Percentiles rank a stretch among this genome's conserved stretches.
phyloP scores from a whole-genome alignment of 2,113 vertebrate species.

The Lophotis ruficrista region DNA sequence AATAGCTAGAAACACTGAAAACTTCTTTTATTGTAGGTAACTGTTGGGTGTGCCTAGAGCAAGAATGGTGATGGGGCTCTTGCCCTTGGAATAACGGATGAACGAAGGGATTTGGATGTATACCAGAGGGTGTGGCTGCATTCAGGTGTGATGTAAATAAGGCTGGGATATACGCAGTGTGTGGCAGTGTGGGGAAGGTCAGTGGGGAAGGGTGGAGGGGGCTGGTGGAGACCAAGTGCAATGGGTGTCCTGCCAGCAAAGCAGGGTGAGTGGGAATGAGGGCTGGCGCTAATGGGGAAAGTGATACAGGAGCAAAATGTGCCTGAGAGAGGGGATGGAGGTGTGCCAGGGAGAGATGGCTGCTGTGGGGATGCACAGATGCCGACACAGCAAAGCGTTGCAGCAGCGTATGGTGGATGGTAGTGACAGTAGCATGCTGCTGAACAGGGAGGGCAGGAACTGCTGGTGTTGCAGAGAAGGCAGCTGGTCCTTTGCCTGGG shows the following conservation, averaged over 20 bases:
- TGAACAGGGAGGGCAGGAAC: slow-evolving; percentile 72
- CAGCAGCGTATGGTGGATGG: slow-evolving; percentile 85
- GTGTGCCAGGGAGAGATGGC: slow-evolving; percentile 77
- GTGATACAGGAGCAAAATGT: slow-evolving; percentile 79
- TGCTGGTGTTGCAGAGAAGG: slow-evolving; percentile 71
- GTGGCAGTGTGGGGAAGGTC: slow-evolving; percentile 76
- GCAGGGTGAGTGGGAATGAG: slow-evolving; percentile 76
- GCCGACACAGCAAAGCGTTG: slow-evolving; percentile 83
- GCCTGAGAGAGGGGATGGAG: slow-evolving; percentile 83
- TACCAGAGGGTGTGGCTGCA: slow-evolving; percentile 65
- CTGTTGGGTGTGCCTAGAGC: slow-evolving; percentile 63
- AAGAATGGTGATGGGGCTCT: slow-evolving; percentile 76
- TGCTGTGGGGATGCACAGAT: slow-evolving; percentile 64
- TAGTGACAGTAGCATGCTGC: slow-evolving; percentile 78
- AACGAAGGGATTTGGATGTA: slow-evolving; percentile 79
- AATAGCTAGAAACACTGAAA: slow-evolving; percentile 66
- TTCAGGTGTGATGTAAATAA: slow-evolving; percentile 77
- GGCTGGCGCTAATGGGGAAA: slow-evolving; percentile 70
- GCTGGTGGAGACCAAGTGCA: slow-evolving; percentile 72
- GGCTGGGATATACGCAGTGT: slow-evolving; percentile 75
- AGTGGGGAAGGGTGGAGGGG: slow-evolving; percentile 79
- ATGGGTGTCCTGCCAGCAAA: slow-evolving; percentile 73
- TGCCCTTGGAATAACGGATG: slow-evolving; percentile 81
- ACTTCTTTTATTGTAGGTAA: slow-evolving; percentile 63
- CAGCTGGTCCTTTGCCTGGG: slow-evolving; percentile 58